A percentile compares a stretch with the other conserved stretches of the same genome.
Evolutionary conservation across 2,113 vertebrate genomes (phyloP).

Genomic region (Ctenomys sociabilis): DNA sequence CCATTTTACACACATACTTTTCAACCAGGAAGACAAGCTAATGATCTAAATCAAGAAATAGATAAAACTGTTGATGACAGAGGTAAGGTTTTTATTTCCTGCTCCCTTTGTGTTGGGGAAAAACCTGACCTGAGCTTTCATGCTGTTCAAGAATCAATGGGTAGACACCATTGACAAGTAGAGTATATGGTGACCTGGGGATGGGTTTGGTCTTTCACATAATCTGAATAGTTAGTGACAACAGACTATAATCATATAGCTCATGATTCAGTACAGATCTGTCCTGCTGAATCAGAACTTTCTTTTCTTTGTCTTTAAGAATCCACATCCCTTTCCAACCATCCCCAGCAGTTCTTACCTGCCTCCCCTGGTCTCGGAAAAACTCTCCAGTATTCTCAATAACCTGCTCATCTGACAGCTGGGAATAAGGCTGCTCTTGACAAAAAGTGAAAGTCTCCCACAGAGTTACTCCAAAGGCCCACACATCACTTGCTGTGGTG

Average conservation of each 20-base stretch:
- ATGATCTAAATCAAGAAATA: neutral
- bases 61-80: neutral
- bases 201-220: neutral
- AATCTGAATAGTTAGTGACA: neutral
- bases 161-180: neutral
- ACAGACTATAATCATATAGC: no score
- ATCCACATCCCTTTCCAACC: neutral
- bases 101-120: neutral
- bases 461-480: constrained; percentile 96
- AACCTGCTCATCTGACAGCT: constrained; percentile 96
- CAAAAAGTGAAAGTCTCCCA: constrained; percentile 98
- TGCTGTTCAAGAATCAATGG: neutral
- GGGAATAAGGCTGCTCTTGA: constrained; percentile 95
- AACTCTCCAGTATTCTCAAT: constrained; percentile 99
- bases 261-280: neutral
- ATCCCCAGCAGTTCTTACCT: constrained; percentile 84
- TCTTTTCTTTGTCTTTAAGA: neutral
- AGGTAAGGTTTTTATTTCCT: neutral
- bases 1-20: neutral
- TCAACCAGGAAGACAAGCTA: neutral
- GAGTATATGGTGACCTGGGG: no score
- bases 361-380: constrained; percentile 95
- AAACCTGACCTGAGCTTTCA: neutral
- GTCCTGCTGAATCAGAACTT: neutral
- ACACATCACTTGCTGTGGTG: constrained; percentile 97